Conservation (phyloP, 2,888 invertebrate species). For the Pyrochroa serraticornis region DNA sequence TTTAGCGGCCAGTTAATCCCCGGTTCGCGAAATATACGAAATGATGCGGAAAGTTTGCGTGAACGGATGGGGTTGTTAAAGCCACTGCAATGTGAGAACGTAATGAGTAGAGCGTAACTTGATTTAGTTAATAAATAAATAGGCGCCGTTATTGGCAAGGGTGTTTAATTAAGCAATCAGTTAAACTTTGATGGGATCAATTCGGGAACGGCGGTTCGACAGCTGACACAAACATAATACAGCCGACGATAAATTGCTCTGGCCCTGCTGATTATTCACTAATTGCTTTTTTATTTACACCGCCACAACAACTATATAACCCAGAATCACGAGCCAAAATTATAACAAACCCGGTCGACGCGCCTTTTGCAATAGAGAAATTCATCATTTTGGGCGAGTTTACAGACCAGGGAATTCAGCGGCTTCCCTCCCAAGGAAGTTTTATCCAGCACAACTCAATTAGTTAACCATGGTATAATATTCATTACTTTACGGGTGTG, state of each 20-base stretch:
- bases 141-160: conserved; percentile 29
- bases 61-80: conserved; percentile 9
- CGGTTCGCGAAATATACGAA: not conserved
- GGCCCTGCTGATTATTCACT: conserved; percentile 27
- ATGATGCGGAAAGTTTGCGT: conserved; percentile 2
- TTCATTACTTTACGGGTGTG: too few relatives aligned
- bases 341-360: not conserved
- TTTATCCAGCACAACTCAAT: too few relatives aligned
- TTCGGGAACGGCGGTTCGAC: conserved; percentile 36
- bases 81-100: conserved; percentile 9
- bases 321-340: not conserved
- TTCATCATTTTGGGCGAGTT: not conserved
- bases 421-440: too few relatives aligned
- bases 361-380: not conserved
- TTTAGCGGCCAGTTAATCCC: too few relatives aligned
- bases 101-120: conserved; percentile 19
- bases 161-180: conserved; percentile 41
- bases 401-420: too few relatives aligned
- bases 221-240: conserved; percentile 37
- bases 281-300: conserved; percentile 32
- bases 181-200: conserved; percentile 38
- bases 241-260: conserved; percentile 30
- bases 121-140: conserved; percentile 34
- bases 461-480: too few relatives aligned
- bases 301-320: conserved; percentile 18